Evolutionary conservation across 1,140 invertebrate genomes (phyloP).

Genomic region (Dendroctonus valens): DNA sequence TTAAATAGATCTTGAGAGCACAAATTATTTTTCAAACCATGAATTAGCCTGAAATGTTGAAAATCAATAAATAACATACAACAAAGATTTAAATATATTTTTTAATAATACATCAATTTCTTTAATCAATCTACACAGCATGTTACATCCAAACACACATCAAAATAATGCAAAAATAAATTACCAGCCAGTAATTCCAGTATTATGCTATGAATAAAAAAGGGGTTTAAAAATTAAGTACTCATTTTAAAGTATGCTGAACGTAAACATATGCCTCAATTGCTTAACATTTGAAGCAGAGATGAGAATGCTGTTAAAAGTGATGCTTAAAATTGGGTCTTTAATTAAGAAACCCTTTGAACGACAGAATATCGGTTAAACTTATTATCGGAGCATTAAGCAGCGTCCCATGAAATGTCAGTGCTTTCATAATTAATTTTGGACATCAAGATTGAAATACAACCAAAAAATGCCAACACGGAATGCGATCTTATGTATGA

Average conservation of each 20-base stretch:
- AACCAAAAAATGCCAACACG: conserved; percentile 31
- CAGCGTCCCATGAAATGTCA: too few species aligned
- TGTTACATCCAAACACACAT: conserved; percentile 44
- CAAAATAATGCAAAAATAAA: conserved; percentile 35
- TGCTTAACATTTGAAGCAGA: too few species aligned
- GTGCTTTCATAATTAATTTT: too few species aligned
- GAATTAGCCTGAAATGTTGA: too few species aligned
- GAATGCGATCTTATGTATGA: conserved; percentile 42
- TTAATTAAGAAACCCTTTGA: neutral
- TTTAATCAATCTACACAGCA: conserved; percentile 47
- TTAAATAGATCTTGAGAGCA: too few species aligned
- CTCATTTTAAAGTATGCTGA: too few species aligned
- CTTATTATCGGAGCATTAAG: neutral
- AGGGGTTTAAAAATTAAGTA: too few species aligned
- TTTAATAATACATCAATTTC: conserved; percentile 46
- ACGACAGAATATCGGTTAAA: neutral
- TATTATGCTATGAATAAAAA: too few species aligned
- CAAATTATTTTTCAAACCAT: too few species aligned
- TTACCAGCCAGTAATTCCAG: too few species aligned
- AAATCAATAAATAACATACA: neutral
- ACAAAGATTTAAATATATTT: conserved; percentile 38
- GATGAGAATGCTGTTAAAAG: too few species aligned
- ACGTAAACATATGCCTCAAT: too few species aligned
- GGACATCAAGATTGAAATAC: conserved; percentile 11
- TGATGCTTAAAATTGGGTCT: neutral